Percentiles rank a stretch among this genome's conserved stretches.
phyloP scores from a whole-genome alignment of 2,113 vertebrate species.

The Microcebus lehilahytsara region DNA sequence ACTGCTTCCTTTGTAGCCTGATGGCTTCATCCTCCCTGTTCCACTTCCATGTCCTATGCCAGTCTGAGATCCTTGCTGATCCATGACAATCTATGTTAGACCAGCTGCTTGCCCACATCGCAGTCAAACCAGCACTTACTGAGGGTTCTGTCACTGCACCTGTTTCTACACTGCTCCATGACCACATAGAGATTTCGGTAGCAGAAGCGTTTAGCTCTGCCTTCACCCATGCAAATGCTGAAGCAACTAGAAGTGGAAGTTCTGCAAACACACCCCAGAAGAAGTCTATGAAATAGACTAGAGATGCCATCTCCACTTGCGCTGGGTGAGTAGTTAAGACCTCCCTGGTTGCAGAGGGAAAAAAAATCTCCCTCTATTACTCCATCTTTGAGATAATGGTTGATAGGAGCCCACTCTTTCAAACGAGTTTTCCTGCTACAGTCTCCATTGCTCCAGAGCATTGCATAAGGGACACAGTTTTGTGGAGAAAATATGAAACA shows the following conservation, averaged over 20 bases:
- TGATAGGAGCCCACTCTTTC: background rate
- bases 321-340: background rate
- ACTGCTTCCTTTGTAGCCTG: background rate
- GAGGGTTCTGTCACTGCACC: background rate
- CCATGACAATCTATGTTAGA: background rate
- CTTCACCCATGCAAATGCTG: background rate
- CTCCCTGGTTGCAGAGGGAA: background rate
- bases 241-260: background rate
- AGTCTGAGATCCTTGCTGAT: conserved; percentile 4
- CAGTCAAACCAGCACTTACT: background rate
- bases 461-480: background rate
- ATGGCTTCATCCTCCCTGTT: background rate
- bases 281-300: background rate
- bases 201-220: background rate
- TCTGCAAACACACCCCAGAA: background rate
- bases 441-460: background rate
- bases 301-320: background rate
- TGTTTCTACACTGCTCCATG: background rate
- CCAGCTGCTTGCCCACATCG: background rate
- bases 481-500: background rate
- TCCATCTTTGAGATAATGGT: background rate
- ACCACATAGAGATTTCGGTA: background rate
- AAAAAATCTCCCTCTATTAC: background rate
- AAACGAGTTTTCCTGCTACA: background rate
- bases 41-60: background rate